Base-by-base conservation (phyloP, 1,140 invertebrate species). In the Leptopilina boulardi region DNA sequence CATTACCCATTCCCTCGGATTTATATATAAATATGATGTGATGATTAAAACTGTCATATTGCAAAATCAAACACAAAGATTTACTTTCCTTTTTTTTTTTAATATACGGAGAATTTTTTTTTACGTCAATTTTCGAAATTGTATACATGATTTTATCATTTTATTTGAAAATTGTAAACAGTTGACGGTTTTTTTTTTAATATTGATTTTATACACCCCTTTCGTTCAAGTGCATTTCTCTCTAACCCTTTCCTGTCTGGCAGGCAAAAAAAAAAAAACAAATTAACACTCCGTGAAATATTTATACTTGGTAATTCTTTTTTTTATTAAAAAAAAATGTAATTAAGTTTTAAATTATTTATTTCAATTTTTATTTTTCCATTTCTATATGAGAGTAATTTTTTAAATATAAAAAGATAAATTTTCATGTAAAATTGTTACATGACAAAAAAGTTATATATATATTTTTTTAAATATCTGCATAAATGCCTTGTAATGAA, bases 1-100 rank as follows among this genome's bases (percentile, higher is more conserved):
- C 59, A 66, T 66, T 66, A 30, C 59, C 59, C 59, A 30, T 66
- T 34, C 59, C 56, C 21, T 11, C 56, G 5, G 5, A 8, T 0
- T 38, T 6, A 1, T 38, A 38, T 34, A 34, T 38, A 38, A 38
- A 38, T 38, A 38, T 30, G 23, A 66, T 15, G 59, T n/a, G 23
- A 30, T 66, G 59, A 66, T 66, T 66, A 66, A 66, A 66, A 66
- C 59, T 66, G 59, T 30, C 59, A 66, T 66, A 66, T 30, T 30
- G 19, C 23, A n/a, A 66, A 66, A 66, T 66, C 59, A 66, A 66
- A 66, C 56, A 59, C 59, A 66, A 13, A 30, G 59, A 8, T 66
- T 30, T 23, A 66, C 59, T 66, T 15, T 66, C 6, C 11, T 34
- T 66, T 66, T 66, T 66, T 66, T 30, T 30, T 30, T 42, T 11